A percentile compares a stretch with the other conserved stretches of the same genome.
Evolutionary conservation across 2,113 vertebrate species (phyloP).

Genomic region (Ploceus nigricollis): DNA sequence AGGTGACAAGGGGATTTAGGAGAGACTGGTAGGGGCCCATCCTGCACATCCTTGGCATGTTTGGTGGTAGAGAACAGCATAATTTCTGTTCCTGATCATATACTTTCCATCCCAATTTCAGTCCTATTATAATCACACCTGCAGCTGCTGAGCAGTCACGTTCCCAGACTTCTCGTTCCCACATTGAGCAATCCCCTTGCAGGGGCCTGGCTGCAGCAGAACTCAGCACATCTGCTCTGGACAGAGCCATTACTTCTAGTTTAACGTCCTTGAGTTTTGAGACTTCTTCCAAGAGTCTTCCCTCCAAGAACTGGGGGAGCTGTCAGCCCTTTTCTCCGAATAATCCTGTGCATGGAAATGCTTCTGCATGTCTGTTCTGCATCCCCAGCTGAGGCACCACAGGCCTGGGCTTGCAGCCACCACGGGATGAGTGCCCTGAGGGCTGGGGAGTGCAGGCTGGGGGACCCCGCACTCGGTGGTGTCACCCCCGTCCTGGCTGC

Average conservation of each 20-base stretch:
- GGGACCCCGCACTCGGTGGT: not conserved
- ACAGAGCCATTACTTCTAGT: not conserved
- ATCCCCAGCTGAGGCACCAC: not conserved
- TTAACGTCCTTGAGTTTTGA: not conserved
- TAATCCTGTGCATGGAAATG: not conserved
- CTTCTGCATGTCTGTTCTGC: not conserved
- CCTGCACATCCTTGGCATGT: not conserved
- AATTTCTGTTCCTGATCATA: not conserved
- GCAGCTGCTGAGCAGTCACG: accelerated
- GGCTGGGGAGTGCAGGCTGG: not conserved
- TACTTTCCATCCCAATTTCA: not conserved
- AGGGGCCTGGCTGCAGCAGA: not conserved
- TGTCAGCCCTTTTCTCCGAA: not conserved
- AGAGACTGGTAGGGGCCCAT: not conserved
- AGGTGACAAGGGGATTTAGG: not conserved
- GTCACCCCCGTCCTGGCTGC: not conserved
- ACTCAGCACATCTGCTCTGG: not conserved
- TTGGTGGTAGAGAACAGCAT: not conserved
- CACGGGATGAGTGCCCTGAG: not conserved
- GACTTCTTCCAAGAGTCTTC: not conserved
- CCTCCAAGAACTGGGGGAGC: not conserved
- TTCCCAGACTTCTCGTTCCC: not conserved
- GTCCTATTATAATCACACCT: not conserved
- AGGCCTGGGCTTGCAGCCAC: not conserved
- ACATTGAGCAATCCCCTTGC: not conserved